These are phyloP conservation scores for Siderastrea radians DNA, from an alignment of 92 coral and sea anemone genomes.

Conservation along the genomic window DNA sequence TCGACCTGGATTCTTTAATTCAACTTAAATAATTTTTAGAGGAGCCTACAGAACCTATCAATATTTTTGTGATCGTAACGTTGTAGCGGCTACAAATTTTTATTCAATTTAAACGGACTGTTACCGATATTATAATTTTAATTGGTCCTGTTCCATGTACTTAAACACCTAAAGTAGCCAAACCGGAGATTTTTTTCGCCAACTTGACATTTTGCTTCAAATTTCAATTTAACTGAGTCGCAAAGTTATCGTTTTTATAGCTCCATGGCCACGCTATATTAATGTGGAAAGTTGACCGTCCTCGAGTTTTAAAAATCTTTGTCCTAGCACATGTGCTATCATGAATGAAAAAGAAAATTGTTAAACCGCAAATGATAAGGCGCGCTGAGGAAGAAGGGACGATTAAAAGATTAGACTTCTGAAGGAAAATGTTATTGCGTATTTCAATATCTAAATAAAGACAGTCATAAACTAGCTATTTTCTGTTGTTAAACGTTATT, in stretches of 20 bases:
- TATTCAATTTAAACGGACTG: no score
- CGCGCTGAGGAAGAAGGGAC: neutral
- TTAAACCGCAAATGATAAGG: neutral
- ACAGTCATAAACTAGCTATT: neutral
- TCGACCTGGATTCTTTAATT: neutral
- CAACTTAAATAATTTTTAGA: no score
- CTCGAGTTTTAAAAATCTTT: neutral
- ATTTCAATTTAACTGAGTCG: neutral
- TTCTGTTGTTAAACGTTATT: neutral
- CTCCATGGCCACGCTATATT: neutral
- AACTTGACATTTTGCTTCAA: neutral
- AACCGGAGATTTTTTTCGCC: neutral
- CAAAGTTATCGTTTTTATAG: neutral
- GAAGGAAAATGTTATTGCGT: neutral
- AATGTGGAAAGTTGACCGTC: neutral
- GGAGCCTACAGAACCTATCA: no score
- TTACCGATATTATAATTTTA: neutral
- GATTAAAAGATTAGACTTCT: neutral
- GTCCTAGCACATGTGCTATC: slow-evolving; percentile 22
- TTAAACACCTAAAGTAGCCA: no score
- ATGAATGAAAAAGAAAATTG: neutral
- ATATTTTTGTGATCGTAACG: neutral
- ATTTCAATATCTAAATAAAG: no score
- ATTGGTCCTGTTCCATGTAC: neutral
- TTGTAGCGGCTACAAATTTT: neutral